Percentiles rank a stretch among this genome's conserved stretches.
Conservation (phyloP, 2,113 vertebrate genomes). For the Camelus bactrianus region DNA sequence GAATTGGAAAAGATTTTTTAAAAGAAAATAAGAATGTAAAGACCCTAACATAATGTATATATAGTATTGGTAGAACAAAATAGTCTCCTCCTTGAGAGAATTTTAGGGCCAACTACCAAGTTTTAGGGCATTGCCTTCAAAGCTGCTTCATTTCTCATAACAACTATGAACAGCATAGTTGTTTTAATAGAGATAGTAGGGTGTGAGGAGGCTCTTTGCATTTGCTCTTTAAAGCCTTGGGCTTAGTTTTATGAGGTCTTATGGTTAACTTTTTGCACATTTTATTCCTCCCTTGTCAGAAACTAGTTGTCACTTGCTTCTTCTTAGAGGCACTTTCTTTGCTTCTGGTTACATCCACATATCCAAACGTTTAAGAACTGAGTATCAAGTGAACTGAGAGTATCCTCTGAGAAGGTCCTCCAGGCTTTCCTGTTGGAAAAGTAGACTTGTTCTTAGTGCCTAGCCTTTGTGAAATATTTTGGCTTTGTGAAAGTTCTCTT, state of each 20-base stretch:
- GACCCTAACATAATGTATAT: neutral
- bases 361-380: neutral
- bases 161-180: neutral
- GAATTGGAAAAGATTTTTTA: neutral
- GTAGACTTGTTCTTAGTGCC: neutral
- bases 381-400: neutral
- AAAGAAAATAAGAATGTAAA: neutral
- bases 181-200: neutral
- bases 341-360: neutral
- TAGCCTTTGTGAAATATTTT: neutral
- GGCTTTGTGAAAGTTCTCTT: neutral
- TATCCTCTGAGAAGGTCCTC: neutral
- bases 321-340: neutral
- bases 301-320: neutral
- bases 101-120: neutral
- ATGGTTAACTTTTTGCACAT: neutral
- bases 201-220: neutral
- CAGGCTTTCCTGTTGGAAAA: neutral
- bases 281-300: neutral
- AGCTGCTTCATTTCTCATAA: neutral
- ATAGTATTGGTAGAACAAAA: neutral
- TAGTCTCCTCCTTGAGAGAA: neutral
- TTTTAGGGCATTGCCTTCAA: neutral
- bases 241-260: conserved; percentile 27
- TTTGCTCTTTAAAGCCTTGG: conserved; percentile 14